Base-by-base conservation (phyloP, 2,888 invertebrate species). In the Morpho deidamia region DNA sequence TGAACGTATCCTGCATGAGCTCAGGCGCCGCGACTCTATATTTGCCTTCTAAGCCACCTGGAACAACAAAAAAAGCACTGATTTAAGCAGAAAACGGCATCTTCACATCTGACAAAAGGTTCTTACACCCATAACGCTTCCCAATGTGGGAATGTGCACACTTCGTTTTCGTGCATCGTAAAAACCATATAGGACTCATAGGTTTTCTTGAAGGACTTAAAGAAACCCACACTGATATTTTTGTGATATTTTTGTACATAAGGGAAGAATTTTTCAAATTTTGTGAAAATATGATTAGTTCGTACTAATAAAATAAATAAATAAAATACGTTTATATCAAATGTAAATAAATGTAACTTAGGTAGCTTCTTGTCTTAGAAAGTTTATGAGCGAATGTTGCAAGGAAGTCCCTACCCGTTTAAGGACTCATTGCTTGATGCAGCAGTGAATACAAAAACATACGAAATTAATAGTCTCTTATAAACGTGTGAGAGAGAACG, bases 21-120 rank as follows among this genome's bases (percentile, higher is more conserved):
- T 99, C 99, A 0, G 99, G 99, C 50, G 98, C 97, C 61, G 98
- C 95, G 48, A 99, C 98, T 83, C 96, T 95, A 90, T 99, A 99
- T 85, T 98, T 97, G 78, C 99, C 99, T 78, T 99, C 99, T 67
- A 83, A 67, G 61, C 89, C 92, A 83, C 81, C 92, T 91, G 83
- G 50, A 82, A 84, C 83, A 85, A 86, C 1, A n/a, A 59, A 52
- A 45, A 37, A 32, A 33, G 10, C 35, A 37, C 7, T 37, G 3
- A 10, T 7, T 37, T 37, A 37, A 34, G 7, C 35, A 7, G 10
- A 3, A 10, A 7, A 37, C 35, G 35, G 8, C 35, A 23, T 23
- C 3, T 23, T 8, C 10, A 37, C 35, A 10, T 10, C 8, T 37
- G 8, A 8, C 9, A 37, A 8, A 37, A 8, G 35, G 7, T 10